Evolutionary conservation across 2,888 invertebrate species (phyloP).

Genomic region (Harmothoe impar): DNA sequence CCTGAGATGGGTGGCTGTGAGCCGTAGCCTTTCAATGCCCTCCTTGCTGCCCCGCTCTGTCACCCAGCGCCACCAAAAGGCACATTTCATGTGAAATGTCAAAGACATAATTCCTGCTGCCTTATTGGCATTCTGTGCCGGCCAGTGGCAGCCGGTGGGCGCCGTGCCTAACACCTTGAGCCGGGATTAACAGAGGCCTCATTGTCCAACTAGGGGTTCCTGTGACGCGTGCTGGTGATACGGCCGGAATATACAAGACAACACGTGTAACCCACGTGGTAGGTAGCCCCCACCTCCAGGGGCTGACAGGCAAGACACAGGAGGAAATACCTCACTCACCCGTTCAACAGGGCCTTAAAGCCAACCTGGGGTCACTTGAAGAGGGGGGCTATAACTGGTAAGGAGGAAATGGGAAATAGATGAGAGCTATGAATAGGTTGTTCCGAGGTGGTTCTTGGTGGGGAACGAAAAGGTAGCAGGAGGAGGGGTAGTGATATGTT

Average conservation of each 20-base stretch:
- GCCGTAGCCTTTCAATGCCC: slow-evolving; percentile 5
- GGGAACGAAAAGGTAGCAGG: no score
- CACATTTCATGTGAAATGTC: slow-evolving; percentile 62
- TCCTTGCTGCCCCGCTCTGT: slow-evolving; percentile 26
- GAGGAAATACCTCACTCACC: neutral
- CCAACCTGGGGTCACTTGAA: no score
- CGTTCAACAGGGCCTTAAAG: no score
- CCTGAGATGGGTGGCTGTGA: neutral
- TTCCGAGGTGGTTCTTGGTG: no score
- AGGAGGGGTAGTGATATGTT: no score
- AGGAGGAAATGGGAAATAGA: no score
- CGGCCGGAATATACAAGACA: slow-evolving; percentile 21
- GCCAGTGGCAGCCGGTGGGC: neutral
- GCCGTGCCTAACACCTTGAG: neutral
- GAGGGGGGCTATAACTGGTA: no score
- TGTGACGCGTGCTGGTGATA: neutral
- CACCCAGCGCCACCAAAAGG: slow-evolving; percentile 37
- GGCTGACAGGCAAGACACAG: neutral
- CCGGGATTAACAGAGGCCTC: slow-evolving; percentile 21
- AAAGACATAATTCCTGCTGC: slow-evolving; percentile 47
- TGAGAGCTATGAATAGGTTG: no score
- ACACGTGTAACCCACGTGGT: slow-evolving; percentile 27
- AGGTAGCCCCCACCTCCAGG: neutral
- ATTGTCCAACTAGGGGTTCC: neutral
- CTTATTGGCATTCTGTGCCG: slow-evolving; percentile 59